These are phyloP conservation scores for Schizaphis graminum DNA, from an alignment of 2,888 invertebrate genomes.

Conservation along the genomic window DNA sequence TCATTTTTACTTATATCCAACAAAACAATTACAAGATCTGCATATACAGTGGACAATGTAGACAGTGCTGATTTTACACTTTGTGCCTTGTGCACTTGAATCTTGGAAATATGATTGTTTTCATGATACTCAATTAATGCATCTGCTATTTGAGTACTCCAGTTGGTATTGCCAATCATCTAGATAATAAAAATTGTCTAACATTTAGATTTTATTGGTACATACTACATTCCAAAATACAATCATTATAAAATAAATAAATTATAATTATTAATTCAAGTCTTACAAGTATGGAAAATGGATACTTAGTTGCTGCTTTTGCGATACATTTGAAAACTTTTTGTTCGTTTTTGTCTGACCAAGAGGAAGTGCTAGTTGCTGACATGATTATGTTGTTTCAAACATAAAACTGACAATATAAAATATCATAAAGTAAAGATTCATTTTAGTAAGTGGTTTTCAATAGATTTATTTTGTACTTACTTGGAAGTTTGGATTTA, in stretches of 20 bases:
- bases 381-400: not conserved
- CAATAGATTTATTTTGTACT: not conserved
- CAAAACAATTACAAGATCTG: slow-evolving; percentile 32
- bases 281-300: slow-evolving; percentile 50
- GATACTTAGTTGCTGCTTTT: slow-evolving; percentile 48
- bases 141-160: slow-evolving; percentile 28
- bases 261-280: not conserved
- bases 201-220: not conserved
- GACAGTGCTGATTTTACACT: slow-evolving; percentile 49
- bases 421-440: not conserved
- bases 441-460: not conserved
- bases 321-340: slow-evolving; percentile 53
- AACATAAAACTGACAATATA: not conserved
- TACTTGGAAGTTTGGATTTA: not conserved
- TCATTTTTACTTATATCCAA: slow-evolving; percentile 40
- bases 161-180: slow-evolving; percentile 51
- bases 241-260: no score
- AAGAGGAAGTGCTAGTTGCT: slow-evolving; percentile 1
- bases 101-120: slow-evolving; percentile 39
- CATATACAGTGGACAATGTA: slow-evolving; percentile 28
- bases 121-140: slow-evolving; percentile 54
- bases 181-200: not conserved
- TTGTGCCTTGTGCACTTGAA: slow-evolving; percentile 30
- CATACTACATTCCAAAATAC: not conserved
- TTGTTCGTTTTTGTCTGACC: slow-evolving; percentile 31